A percentile compares a stretch with the other conserved stretches of the same genome.
Evolutionary conservation across 2,888 invertebrate species (phyloP).

Genomic region (Meiosimyza decipiens): DNA sequence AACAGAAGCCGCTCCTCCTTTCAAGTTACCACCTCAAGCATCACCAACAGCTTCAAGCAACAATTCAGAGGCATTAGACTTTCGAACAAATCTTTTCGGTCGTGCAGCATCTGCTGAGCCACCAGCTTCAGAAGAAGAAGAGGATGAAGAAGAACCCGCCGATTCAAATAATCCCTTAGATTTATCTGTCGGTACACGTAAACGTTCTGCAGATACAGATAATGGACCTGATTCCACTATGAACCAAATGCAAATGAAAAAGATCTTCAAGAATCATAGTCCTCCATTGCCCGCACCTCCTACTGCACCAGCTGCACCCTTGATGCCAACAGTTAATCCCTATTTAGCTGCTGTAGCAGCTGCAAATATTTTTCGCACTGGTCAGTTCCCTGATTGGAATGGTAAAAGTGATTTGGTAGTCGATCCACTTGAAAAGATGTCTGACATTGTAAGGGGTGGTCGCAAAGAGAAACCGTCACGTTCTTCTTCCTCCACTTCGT

Average conservation of each 20-base stretch:
- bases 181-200: conserved; percentile 81
- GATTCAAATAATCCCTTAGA: conserved; percentile 76
- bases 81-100: conserved; percentile 78
- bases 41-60: conserved; percentile 69
- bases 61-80: conserved; percentile 79
- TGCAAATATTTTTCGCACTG: conserved; percentile 80
- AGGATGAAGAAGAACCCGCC: conserved; percentile 72
- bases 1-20: conserved; percentile 73
- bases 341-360: conserved; percentile 85
- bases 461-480: conserved; percentile 70
- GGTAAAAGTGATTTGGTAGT: conserved; percentile 81
- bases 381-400: conserved; percentile 77
- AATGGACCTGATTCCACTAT: conserved; percentile 50
- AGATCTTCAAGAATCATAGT: conserved; percentile 60
- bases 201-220: conserved; percentile 73
- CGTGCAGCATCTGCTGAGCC: conserved; percentile 70
- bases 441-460: conserved; percentile 83
- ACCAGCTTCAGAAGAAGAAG: conserved; percentile 67
- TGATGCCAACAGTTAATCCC: conserved; percentile 82
- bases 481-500: conserved; percentile 51
- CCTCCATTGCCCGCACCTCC: conserved; percentile 72
- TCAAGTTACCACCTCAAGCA: conserved; percentile 64
- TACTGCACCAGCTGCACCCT: conserved; percentile 76
- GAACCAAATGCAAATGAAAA: conserved; percentile 67
- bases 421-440: conserved; percentile 91